Evolutionary conservation across 2,797 vertebrate species (phyloP), one percentile per base, ranked within the genome.

Genomic region (Pteropus rufus): DNA sequence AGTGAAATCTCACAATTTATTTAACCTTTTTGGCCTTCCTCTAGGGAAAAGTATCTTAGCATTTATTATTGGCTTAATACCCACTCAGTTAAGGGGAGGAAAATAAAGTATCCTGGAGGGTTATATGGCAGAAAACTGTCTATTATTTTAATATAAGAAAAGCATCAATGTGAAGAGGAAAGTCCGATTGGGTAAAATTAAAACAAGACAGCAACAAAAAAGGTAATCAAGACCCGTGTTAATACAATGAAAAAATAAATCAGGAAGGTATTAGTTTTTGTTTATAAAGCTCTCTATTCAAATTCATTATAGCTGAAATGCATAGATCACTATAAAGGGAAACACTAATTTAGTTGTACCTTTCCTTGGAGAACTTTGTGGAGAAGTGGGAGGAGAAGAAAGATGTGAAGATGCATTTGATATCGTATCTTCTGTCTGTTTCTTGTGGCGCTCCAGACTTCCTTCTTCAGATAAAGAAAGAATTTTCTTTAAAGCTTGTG

Each of bases 401-500:
- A 99, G 98, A 97, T 99, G 99, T 0, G 99, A 99, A 80, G 99
- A 99, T 23, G 99, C 98, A 84, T 99, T 99, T 96, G 99, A 99
- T 97, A 99, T 94, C 0, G 99, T 95, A 89, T 99, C 99, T 96
- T 99, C 99, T 60, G 99, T 98, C 92, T 99, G 99, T 84, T 99
- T 99, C 97, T 99, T 99, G 96, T 99, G 99, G 82, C 99, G 98
- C 29, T 99, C 99, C 95, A 99, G 98, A 89, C 97, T 99, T 87
- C 98, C 99, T 98, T 99, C 99, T 98, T 99, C 99, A 0, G 99
- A 99, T 97, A 99, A 98, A 29, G 99, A 99, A 97, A 99, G 99
- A 93, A 99, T 99, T 99, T 99, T 99, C 99, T 99, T 99, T 98
- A 99, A 99, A 98, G 99, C 99, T 99, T 99, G 99, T 0, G 99